Evolutionary conservation across 2,888 invertebrate genomes (phyloP), one percentile per base, ranked within the genome.

Genomic region (Aporophyla nigra): DNA sequence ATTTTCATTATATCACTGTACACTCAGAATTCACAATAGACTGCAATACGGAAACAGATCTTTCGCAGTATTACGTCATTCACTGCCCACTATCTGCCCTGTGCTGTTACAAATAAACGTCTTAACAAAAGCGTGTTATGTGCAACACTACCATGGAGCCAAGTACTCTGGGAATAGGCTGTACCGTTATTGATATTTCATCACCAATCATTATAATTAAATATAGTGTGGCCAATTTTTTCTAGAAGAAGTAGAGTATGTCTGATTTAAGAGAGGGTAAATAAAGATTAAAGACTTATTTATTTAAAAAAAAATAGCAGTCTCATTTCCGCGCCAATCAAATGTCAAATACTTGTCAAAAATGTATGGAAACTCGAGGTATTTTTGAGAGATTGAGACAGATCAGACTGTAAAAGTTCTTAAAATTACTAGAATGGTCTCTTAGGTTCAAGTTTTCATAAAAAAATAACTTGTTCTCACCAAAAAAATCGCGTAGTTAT

Each of bases 41-140:
- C 21, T n/a, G 71, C 63, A 68, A 77, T 51, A 68, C 49, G 84
- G 69, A 81, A 81, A 83, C 27, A 56, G 46, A 83, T 65, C 40
- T 78, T 71, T 63, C 53, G n/a, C 24, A 59, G 71, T 61, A 33
- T 80, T 82, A 24, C 68, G 21, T 66, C 54, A 78, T 61, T 21
- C 16, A 21, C n/a, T 63, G 53, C 54, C 71, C 49, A 33, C 53
- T 71, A 68, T 63, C 40, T 76, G 62, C 83, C 53, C 70, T 58
- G 46, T 49, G 46, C 27, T 63, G 62, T 74, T 81, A 74, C 82
- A 68, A 63, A 73, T 80, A 73, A 54, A 65, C n/a, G 33, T 21
- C 63, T 58, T 56, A 53, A 46, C 56, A 80, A 80, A 58, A 51
- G 49, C 27, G 10, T 58, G 62, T 53, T 63, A 67, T 67, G 56